These are phyloP conservation scores for Toxonevra muliebris DNA, from an alignment of 2,888 invertebrate genomes.

Conservation along the genomic window DNA sequence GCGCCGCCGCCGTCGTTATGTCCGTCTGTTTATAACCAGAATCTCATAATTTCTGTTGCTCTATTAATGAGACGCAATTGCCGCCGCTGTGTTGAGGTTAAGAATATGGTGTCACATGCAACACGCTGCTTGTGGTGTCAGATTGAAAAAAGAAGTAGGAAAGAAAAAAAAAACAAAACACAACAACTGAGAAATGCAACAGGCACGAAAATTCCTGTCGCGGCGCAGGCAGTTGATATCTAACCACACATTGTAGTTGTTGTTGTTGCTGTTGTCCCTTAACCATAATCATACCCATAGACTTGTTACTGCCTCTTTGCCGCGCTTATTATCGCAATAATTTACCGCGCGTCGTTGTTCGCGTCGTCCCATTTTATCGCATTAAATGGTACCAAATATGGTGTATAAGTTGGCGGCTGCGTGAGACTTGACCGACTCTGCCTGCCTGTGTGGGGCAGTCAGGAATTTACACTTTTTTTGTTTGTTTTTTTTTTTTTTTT, in stretches of 20 bases:
- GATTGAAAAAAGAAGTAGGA: constrained; percentile 6
- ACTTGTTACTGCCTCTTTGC: constrained; percentile 13
- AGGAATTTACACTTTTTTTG: constrained; percentile 1
- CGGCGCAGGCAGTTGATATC: constrained; percentile 41
- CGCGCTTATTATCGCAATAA: constrained; percentile 43
- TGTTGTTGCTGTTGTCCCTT: constrained; percentile 27
- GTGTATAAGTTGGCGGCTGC: too few species aligned
- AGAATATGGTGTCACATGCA: constrained; percentile 50
- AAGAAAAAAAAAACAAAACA: too few species aligned
- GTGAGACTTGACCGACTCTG: constrained; percentile 12
- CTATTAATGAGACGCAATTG: constrained; percentile 49
- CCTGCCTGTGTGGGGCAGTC: constrained; percentile 3
- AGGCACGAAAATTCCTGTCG: background rate
- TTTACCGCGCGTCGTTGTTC: constrained; percentile 48
- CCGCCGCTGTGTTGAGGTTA: constrained; percentile 27
- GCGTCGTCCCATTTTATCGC: too few species aligned
- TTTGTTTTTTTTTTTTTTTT: background rate
- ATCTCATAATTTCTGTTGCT: constrained; percentile 31
- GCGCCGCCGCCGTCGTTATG: constrained; percentile 24
- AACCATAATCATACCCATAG: background rate
- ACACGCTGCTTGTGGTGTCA: constrained; percentile 29
- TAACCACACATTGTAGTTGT: constrained; percentile 5
- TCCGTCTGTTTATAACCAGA: background rate
- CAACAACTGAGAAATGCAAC: too few species aligned
- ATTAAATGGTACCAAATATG: constrained; percentile 50